These are phyloP conservation scores for Geophilus truncorum DNA, from an alignment of 2,888 invertebrate species.

Conservation along the genomic window DNA sequence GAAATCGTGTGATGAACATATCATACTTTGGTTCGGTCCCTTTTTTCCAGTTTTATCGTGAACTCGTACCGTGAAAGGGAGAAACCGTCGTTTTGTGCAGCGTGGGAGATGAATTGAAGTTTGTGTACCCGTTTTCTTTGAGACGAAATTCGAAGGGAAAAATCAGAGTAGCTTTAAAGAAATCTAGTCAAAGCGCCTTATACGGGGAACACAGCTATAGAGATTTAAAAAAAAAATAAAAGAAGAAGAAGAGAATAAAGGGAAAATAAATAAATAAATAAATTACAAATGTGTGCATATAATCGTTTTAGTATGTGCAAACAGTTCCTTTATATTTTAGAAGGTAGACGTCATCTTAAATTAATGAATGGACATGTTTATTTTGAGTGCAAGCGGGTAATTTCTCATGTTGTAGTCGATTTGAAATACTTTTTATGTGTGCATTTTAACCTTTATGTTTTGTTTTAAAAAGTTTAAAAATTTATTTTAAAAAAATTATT, in stretches of 20 bases:
- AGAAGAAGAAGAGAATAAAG: not conserved
- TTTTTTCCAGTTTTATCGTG: no score
- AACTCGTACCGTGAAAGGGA: not conserved
- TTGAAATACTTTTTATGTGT: not conserved
- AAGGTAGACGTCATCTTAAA: not conserved
- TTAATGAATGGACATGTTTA: not conserved
- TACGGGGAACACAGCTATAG: not conserved
- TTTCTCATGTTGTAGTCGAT: not conserved
- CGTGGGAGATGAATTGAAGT: no score
- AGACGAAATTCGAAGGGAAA: not conserved
- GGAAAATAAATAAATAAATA: not conserved
- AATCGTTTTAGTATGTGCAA: slow-evolving; percentile 6
- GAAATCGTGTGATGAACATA: slow-evolving; percentile 4
- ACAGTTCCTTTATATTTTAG: slow-evolving; percentile 14
- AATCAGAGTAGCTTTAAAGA: not conserved
- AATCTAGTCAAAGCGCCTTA: not conserved
- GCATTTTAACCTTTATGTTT: not conserved
- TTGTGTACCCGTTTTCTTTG: not conserved
- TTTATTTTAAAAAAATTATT: no score
- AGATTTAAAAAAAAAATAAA: no score
- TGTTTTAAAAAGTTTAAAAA: no score
- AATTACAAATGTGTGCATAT: not conserved
- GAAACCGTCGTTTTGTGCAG: not conserved
- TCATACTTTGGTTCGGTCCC: not conserved
- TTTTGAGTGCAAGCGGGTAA: not conserved